Base-by-base conservation (phyloP, 2,113 vertebrate species). In the Probosciger aterrimus region DNA sequence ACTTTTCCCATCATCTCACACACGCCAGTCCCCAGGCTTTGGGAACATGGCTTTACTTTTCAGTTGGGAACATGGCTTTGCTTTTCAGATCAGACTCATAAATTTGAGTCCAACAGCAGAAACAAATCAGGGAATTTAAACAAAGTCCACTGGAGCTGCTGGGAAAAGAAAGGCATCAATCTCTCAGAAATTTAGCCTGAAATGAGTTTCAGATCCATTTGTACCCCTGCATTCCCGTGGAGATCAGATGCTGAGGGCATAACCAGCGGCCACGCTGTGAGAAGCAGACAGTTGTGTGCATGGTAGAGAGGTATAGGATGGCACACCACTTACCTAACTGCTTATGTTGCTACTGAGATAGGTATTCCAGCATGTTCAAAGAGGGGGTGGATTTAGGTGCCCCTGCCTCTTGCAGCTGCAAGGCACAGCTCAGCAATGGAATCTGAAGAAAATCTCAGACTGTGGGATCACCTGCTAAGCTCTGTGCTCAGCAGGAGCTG, bases 281-380 rank as follows among this genome's bases (percentile, higher is more conserved):
- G 69, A 27, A 73, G 50, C 28, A 39, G 19, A 39, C 12, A 39
- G 55, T 6, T 19, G 33, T 31, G 39, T 31, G 18, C 31, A 1
- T 9, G 35, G 43, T 63, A 39, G 28, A 19, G 31, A 24, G n/a
- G 41, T 18, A 28, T 1, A 18, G 20, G 25, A 33, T 11, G 23
- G 39, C 59, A 76, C 3, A 4, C 0, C 0, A 15, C 57, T 49
- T 20, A 25, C 71, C 35, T 1, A 2, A n/a, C 44, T 19, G 52
- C 50, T 47, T 52, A 18, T 31, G 44, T 65, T 53, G 24, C 41
- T 46, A 4, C 9, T 65, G 44, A 52, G 35, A 30, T 11, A 88
- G 23, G 14, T 64, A 19, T 1, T 9, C 6, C 35, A 30, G 37
- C 44, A 1, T 10, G 35, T 89, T 14, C 30, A 47, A 18, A 83